A percentile compares a stretch with the other conserved stretches of the same genome.
These are phyloP conservation scores for Hemitrygon akajei DNA, from an alignment of 2,797 vertebrate genomes.

Conservation along the genomic window DNA sequence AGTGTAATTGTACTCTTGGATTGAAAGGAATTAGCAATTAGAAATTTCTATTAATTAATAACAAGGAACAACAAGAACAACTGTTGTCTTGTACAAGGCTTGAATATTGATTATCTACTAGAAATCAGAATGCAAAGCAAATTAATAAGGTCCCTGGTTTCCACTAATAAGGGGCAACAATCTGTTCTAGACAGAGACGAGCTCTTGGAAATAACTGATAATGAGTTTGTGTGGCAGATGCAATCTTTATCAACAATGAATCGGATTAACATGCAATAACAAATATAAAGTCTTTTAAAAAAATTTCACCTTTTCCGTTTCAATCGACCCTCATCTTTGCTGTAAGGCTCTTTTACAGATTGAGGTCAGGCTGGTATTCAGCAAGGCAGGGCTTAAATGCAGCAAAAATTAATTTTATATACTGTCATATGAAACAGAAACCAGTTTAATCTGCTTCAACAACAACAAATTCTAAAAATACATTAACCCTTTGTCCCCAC, in stretches of 20 bases:
- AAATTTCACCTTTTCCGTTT: conserved; percentile 51
- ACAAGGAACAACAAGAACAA: conserved; percentile 55
- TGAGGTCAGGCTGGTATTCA: conserved; percentile 65
- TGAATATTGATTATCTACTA: conserved; percentile 64
- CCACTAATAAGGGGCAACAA: conserved; percentile 62
- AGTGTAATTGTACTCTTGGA: conserved; percentile 55
- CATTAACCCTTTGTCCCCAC: neutral
- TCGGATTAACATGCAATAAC: conserved; percentile 65
- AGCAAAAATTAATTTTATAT: conserved; percentile 48
- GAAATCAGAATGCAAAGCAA: conserved; percentile 61
- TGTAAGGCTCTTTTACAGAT: conserved; percentile 62
- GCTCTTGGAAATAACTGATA: conserved; percentile 60
- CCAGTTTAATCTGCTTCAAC: conserved; percentile 39
- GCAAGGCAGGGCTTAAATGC: conserved; percentile 60
- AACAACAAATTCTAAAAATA: neutral
- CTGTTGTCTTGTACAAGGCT: conserved; percentile 51
- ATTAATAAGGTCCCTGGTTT: conserved; percentile 59
- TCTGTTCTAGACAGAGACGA: conserved; percentile 59
- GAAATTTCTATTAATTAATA: conserved; percentile 51
- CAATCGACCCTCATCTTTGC: conserved; percentile 49
- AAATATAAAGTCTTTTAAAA: conserved; percentile 55
- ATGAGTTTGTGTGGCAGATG: conserved; percentile 58
- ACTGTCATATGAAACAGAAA: conserved; percentile 44
- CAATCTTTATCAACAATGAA: conserved; percentile 66
- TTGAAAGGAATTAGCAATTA: conserved; percentile 46